These are phyloP conservation scores for Malacoctenus gilli DNA, from an alignment of 2,797 vertebrate species.

Conservation along the genomic window DNA sequence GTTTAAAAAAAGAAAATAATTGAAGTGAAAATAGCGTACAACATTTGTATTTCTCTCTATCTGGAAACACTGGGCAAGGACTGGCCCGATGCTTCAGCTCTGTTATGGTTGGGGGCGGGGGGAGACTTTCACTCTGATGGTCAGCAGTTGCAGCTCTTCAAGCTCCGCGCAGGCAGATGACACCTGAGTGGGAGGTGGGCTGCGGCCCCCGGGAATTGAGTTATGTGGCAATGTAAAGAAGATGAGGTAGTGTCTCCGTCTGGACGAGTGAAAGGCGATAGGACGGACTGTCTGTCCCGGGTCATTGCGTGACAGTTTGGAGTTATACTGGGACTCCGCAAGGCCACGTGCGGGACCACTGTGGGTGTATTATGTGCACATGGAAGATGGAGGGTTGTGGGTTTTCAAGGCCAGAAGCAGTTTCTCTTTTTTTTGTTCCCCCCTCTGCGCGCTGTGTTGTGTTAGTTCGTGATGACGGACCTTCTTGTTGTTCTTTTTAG, in stretches of 20 bases:
- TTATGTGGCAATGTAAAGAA: slow-evolving; percentile 46
- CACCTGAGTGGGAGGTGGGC: slow-evolving; percentile 52
- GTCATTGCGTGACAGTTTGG: slow-evolving; percentile 40
- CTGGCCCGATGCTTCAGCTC: too few relatives aligned
- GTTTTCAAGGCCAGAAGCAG: background rate
- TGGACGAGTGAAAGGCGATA: slow-evolving; percentile 71
- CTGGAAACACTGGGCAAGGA: too few relatives aligned
- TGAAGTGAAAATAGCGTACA: too few relatives aligned
- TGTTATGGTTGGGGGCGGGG: background rate
- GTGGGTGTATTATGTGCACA: slow-evolving; percentile 11
- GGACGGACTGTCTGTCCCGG: slow-evolving; percentile 48
- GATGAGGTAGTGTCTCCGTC: slow-evolving; percentile 77
- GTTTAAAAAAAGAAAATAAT: too few relatives aligned
- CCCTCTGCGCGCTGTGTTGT: slow-evolving; percentile 1
- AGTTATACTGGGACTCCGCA: slow-evolving; percentile 25
- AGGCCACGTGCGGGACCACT: background rate
- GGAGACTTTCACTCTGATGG: slow-evolving; percentile 4
- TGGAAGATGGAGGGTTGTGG: background rate
- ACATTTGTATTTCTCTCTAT: too few relatives aligned
- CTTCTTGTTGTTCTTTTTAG: too few relatives aligned
- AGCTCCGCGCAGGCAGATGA: slow-evolving; percentile 16
- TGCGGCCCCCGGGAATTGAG: slow-evolving; percentile 46
- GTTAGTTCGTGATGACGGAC: slow-evolving; percentile 3
- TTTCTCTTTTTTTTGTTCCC: background rate
- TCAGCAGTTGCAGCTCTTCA: slow-evolving; percentile 9